A percentile compares a stretch with the other conserved stretches of the same genome.
Evolutionary conservation across 2,113 vertebrate genomes (phyloP).

Genomic region (Irena cyanogastra): DNA sequence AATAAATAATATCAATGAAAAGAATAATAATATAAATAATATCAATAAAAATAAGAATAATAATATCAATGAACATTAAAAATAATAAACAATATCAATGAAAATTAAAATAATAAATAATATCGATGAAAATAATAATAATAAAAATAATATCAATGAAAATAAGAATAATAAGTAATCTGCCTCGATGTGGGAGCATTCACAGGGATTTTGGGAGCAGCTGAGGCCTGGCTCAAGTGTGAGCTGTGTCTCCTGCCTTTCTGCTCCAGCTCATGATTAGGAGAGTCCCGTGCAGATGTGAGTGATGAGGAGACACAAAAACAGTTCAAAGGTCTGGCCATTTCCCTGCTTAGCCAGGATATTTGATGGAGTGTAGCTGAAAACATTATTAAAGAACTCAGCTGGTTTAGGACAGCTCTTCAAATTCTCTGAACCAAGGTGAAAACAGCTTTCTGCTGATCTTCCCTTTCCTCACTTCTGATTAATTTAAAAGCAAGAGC

Average conservation of each 20-base stretch:
- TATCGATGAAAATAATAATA: background rate
- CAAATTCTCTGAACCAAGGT: background rate
- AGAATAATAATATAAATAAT: background rate
- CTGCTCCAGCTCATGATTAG: background rate
- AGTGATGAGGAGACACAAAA: slow-evolving; percentile 31
- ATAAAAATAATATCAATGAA: background rate
- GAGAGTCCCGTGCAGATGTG: background rate
- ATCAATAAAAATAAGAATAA: background rate
- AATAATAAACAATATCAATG: background rate
- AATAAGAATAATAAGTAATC: background rate
- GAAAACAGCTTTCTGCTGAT: background rate
- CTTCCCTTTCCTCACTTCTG: background rate
- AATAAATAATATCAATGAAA: background rate
- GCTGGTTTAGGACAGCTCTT: background rate
- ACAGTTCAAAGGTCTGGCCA: background rate
- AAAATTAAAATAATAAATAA: background rate
- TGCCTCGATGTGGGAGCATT: background rate
- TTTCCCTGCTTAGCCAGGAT: background rate
- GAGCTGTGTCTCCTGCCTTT: background rate
- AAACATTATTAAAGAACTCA: background rate
- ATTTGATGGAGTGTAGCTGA: slow-evolving; percentile 21
- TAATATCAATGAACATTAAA: background rate
- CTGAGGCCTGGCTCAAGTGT: background rate
- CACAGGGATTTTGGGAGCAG: background rate
- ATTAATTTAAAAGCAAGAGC: background rate